A percentile compares a stretch with the other conserved stretches of the same genome.
These are phyloP conservation scores for Indicator indicator DNA, from an alignment of 2,113 vertebrate species.

Conservation along the genomic window DNA sequence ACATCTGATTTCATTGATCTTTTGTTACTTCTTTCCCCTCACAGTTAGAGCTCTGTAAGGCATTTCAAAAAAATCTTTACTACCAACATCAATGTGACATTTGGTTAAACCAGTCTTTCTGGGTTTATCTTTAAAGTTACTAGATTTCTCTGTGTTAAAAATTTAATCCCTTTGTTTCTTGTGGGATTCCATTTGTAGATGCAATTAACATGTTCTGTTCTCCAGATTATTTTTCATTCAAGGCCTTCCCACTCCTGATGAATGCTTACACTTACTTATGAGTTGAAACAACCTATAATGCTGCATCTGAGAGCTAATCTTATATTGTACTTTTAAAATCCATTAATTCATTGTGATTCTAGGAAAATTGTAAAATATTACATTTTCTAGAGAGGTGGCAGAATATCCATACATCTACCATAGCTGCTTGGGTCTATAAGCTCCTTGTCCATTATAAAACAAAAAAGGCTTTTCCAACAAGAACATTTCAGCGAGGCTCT, in stretches of 20 bases:
- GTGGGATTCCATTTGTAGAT: conserved; percentile 35
- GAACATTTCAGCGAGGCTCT: not conserved
- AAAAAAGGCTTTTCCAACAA: not conserved
- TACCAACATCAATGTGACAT: conserved; percentile 20
- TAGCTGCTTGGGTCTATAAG: not conserved
- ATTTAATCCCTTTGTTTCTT: conserved; percentile 61
- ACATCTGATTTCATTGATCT: not conserved
- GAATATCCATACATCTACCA: not conserved
- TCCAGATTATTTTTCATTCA: conserved; percentile 13
- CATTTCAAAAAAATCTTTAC: conserved; percentile 12
- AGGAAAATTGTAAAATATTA: not conserved
- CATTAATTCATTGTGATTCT: not conserved
- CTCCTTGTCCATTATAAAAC: not conserved
- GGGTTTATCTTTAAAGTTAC: conserved; percentile 44
- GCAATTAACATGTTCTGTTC: conserved; percentile 34
- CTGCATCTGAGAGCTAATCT: not conserved
- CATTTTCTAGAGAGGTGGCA: not conserved
- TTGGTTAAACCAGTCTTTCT: conserved; percentile 53
- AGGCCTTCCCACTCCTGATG: not conserved
- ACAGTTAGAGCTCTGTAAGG: not conserved
- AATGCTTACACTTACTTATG: not conserved
- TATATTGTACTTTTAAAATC: not conserved
- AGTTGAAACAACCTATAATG: not conserved
- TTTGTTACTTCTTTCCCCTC: not conserved
- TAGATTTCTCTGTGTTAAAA: conserved; percentile 45